These are phyloP conservation scores for Oreochromis niloticus DNA, from an alignment of 2,113 vertebrate genomes.

Conservation along the genomic window DNA sequence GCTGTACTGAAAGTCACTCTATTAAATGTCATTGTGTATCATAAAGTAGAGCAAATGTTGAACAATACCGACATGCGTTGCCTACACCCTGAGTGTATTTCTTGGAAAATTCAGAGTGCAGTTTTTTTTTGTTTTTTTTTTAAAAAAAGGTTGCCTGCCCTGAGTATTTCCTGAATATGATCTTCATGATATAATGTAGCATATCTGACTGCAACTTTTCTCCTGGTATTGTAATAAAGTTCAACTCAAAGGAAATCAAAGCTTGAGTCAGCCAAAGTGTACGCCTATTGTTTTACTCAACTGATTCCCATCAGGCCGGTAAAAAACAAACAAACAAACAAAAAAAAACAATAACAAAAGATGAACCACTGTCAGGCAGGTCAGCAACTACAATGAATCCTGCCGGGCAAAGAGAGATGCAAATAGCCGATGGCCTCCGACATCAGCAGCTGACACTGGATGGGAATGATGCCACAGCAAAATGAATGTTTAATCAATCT, in stretches of 20 bases:
- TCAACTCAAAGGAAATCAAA: background rate
- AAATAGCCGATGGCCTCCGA: conserved; percentile 21
- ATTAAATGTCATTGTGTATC: conserved; percentile 1
- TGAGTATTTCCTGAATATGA: background rate
- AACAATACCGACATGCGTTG: background rate
- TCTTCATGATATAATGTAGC: background rate
- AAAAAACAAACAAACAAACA: background rate
- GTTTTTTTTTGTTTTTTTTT: background rate
- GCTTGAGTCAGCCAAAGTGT: background rate
- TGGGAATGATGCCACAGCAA: background rate
- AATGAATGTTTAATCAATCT: background rate
- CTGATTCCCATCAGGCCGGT: background rate
- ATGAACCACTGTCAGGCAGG: background rate
- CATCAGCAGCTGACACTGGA: conserved; percentile 10
- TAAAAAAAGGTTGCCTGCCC: background rate
- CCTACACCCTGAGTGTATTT: background rate
- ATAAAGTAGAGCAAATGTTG: background rate
- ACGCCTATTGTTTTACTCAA: background rate
- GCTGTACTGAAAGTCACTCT: background rate
- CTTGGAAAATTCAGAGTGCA: background rate
- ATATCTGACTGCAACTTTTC: background rate
- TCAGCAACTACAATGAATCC: background rate
- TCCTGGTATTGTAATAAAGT: background rate
- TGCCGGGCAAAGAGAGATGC: background rate
- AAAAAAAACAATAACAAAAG: background rate